A percentile compares a stretch with the other conserved stretches of the same genome.
Evolutionary conservation across 2,113 vertebrate genomes (phyloP).

Genomic region (Osmerus mordax): DNA sequence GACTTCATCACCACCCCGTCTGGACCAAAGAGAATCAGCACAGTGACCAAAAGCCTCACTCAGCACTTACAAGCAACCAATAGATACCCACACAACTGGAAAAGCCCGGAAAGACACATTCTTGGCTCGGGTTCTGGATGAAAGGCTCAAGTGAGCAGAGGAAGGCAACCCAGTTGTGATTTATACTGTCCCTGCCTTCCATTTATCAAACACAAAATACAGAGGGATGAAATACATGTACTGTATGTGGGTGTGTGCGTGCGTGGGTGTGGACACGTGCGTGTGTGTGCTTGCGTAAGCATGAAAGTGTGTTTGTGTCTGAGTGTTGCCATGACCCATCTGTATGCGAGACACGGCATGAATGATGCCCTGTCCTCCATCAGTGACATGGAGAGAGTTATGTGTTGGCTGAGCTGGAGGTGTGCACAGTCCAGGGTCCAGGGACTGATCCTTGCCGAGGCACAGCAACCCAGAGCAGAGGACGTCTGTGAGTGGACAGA

Average conservation of each 20-base stretch:
- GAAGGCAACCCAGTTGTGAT: too few species aligned
- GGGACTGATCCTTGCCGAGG: neutral
- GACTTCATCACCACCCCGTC: conserved; percentile 41
- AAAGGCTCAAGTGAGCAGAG: too few species aligned
- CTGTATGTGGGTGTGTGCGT: neutral
- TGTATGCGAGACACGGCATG: conserved; percentile 1
- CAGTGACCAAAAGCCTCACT: conserved; percentile 37
- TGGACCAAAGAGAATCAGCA: conserved; percentile 4
- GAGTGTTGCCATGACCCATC: neutral
- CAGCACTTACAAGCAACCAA: conserved; percentile 39
- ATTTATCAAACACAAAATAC: too few species aligned
- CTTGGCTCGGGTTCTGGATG: neutral
- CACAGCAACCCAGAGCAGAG: conserved; percentile 20
- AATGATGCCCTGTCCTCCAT: conserved; percentile 18
- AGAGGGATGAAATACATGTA: too few species aligned
- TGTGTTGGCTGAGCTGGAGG: conserved; percentile 35
- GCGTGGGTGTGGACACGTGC: neutral
- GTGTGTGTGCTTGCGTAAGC: neutral
- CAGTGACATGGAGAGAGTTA: conserved; percentile 36
- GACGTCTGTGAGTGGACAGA: conserved; percentile 23
- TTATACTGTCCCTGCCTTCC: too few species aligned
- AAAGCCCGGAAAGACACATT: neutral
- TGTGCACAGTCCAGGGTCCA: neutral
- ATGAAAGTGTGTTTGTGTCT: neutral
- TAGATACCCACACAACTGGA: conserved; percentile 10